Evolutionary conservation across 2,113 vertebrate genomes (phyloP), one percentile per base, ranked within the genome.

Genomic region (Furnarius figulus): DNA sequence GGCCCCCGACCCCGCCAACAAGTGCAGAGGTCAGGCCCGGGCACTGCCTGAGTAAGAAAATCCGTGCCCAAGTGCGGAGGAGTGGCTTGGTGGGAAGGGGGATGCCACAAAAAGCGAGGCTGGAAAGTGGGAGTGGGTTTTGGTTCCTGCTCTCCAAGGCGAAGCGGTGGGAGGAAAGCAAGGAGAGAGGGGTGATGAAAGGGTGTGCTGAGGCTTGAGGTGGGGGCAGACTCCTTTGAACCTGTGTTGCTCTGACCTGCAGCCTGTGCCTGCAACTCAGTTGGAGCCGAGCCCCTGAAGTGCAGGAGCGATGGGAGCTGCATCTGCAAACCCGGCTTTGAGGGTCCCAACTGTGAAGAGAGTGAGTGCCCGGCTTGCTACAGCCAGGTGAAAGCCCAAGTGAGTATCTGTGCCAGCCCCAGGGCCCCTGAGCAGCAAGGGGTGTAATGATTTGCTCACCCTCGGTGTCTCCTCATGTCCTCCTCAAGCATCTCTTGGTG

Each of bases 351-450:
- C 95, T 99, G 99, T 52, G 98, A 98, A 16, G 97, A 89, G 0
- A 95, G 96, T 5, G 83, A 74, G 65, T 99, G 99, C 78, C 99
- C 99, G 0, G 90, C 97, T 76, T 99, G 99, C 92, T 99, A 99
- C 20, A n/a, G 77, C 70, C 97, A 98, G 72, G 97, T 99, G 95
- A 98, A 98, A 92, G 79, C 5, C 61, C 98, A 99, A 99, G 99
- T 99, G 88, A 44, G 96, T 39, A 44, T 67, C 47, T 40, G 19
- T 91, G 77, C 30, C 24, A 61, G 59, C n/a, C 15, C 16, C 3
- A 2, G 80, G 37, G 40, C 76, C 68, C 37, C 77, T 40, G 39
- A 59, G 20, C 12, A 22, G 56, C 33, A 23, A 50, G 28, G 42
- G 22, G 4, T 25, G 25, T 47, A 33, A 35, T 0, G 2, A 63